phyloP scores from a whole-genome alignment of 1,140 invertebrate species.

The Gonatopus flavifemur region DNA sequence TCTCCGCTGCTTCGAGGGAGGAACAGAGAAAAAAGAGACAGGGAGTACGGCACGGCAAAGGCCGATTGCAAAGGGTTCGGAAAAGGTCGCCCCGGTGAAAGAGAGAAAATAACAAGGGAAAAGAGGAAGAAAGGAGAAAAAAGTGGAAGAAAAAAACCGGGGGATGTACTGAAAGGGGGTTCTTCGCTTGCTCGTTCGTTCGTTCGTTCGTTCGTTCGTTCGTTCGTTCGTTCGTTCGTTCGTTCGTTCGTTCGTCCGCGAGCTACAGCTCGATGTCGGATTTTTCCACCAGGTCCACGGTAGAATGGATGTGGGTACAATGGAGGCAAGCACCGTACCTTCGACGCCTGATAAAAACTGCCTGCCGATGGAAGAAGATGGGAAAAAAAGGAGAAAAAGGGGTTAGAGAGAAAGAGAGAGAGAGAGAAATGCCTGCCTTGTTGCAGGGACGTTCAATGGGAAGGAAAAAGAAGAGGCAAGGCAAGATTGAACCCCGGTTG shows the following conservation, averaged over 20 bases:
- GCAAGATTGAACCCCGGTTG: constrained; percentile 10
- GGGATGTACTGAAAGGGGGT: constrained; percentile 32
- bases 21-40: too few relatives aligned
- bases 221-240: constrained; percentile 23
- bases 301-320: constrained; percentile 36
- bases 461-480: constrained; percentile 10
- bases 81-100: too few relatives aligned
- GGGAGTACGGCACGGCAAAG: too few relatives aligned
- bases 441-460: constrained; percentile 13
- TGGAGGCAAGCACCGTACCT: constrained; percentile 33
- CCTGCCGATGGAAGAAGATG: constrained; percentile 19
- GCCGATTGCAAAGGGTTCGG: too few relatives aligned
- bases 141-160: neutral
- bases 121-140: constrained; percentile 14
- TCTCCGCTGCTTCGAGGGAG: too few relatives aligned
- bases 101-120: too few relatives aligned
- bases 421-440: neutral
- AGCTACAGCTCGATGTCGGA: constrained; percentile 33
- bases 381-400: constrained; percentile 26
- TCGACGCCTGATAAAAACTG: constrained; percentile 35
- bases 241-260: constrained; percentile 39
- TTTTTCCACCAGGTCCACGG: constrained; percentile 27
- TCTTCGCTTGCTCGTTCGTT: constrained; percentile 48
- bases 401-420: constrained; percentile 4
- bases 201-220: constrained; percentile 41